Evolutionary conservation across 2,113 vertebrate species (phyloP), one percentile per base, ranked within the genome.

Genomic region (Nibea albiflora): DNA sequence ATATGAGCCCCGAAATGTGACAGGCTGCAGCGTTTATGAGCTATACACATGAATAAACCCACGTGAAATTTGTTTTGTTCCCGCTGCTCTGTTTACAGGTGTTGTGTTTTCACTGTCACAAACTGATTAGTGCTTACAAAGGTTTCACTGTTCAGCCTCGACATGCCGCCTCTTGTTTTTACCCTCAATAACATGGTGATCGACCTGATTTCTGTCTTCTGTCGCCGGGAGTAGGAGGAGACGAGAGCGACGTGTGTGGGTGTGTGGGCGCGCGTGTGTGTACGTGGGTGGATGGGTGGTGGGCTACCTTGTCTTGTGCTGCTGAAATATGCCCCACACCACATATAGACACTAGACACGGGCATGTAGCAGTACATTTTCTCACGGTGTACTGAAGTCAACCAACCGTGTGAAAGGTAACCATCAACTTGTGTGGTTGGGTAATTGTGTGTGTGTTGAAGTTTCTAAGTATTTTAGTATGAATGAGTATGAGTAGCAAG

Each of bases 141-240:
- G 47, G 35, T 72, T 35, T 46, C 31, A 24, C 19, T 24, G 49
- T 52, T 74, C 12, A 39, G n/a, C 56, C 64, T 64, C 8, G 2
- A 65, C 70, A 57, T 16, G 14, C 46, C 2, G 0, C 28, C 76
- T 76, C 24, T 64, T 78, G 76, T 78, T 89, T 84, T 84, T 53
- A 72, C 46, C 54, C 70, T 62, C 56, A 42, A 47, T 60, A 19
- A 75, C 73, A 66, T 70, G 54, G 4, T 50, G 80, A 80, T 74
- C 10, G 44, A 73, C 63, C 73, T 26, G 68, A 78, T 81, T 46
- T 73, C 52, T 73, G 53, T 78, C 47, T 26, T 73, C 56, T 83
- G 71, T 54, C 63, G 49, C 16, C 5, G 71, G 80, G 79, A 75
- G 80, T 35, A 65, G 66, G 75, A 74, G 76, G 82, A 90, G 84